A percentile compares a stretch with the other conserved stretches of the same genome.
Conservation (phyloP, 2,113 vertebrate species). For the Peromyscus polionotus region DNA sequence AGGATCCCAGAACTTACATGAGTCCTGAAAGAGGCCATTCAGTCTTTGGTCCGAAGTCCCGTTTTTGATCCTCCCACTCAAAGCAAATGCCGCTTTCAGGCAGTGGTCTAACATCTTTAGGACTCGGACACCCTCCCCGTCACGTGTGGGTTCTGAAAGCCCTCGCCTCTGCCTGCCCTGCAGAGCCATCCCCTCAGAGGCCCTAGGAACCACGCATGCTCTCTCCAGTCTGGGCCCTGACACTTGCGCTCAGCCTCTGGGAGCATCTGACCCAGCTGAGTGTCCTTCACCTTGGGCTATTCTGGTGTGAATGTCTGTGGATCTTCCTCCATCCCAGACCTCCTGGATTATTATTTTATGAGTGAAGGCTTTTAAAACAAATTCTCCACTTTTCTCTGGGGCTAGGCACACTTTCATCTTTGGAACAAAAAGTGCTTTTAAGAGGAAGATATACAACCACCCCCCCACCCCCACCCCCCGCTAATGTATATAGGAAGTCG, state of each 20-base stretch:
- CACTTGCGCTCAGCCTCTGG: neutral
- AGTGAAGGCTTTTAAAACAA: slow-evolving; percentile 52
- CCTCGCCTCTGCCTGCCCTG: rapidly evolving
- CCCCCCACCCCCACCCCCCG: no score
- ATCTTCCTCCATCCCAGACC: neutral
- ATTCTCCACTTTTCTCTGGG: neutral
- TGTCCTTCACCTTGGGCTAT: neutral
- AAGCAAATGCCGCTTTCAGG: neutral
- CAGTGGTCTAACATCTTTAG: neutral
- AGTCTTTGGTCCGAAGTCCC: no score
- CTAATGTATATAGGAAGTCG: neutral
- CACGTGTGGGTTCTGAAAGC: neutral
- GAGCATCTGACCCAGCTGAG: neutral
- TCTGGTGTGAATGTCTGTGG: neutral
- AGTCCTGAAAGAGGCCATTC: neutral
- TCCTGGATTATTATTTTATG: slow-evolving; percentile 48
- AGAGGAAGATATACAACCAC: neutral
- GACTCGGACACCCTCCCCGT: neutral
- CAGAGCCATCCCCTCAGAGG: rapidly evolving
- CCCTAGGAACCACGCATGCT: neutral
- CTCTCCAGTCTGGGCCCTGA: neutral
- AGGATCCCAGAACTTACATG: neutral
- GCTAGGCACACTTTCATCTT: slow-evolving; percentile 14
- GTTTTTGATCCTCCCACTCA: neutral
- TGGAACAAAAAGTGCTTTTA: neutral